Evolutionary conservation across 35 echinoderm and acorn worm genomes (phyloP), one percentile per base, ranked within the genome.

Genomic region (Holothuria glaberrima): DNA sequence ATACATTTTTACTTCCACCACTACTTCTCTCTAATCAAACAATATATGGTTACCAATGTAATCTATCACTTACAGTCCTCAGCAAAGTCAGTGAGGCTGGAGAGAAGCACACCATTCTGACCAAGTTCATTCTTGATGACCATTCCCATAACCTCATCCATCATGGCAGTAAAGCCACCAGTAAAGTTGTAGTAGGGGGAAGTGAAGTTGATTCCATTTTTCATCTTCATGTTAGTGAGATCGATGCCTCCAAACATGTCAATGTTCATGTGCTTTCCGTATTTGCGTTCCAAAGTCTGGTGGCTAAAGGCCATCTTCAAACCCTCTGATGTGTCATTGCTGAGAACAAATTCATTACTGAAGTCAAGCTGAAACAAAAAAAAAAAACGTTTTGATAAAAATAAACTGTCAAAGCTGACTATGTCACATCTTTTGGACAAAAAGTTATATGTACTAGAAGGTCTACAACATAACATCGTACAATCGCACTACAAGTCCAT

Each of bases 131-230:
- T 50, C 18, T 81, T 70, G 87, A 76, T 89, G 52, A 82, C 74
- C 52, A 76, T 83, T 35, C 75, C 86, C 34, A 89, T 68, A 57
- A 89, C 35, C 21, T 67, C 65, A 50, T 87, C 32, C 4, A 69
- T 70, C 38, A 30, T 33, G 13, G 54, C 41, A 14, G 21, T 20
- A 54, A 87, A 69, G 31, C 7, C 65, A 54, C 63, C 85, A 45
- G 75, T 89, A 73, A 71, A 89, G 87, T 89, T 93, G 92, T 72
- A 93, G 62, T 80, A 64, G 22, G 75, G 78, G 60, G 75, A 80
- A 17, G 75, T 68, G 52, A 83, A 73, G 73, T 75, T 89, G 75
- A 89, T 71, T 12, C 71, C 75, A 31, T 38, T 91, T 20, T 68
- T 82, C 28, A 78, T 22, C 25, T 36, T 48, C 22, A 54, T 34